A percentile compares a stretch with the other conserved stretches of the same genome.
Evolutionary conservation across 2,113 vertebrate species (phyloP).

Genomic region (Chloropsis cyanopogon): DNA sequence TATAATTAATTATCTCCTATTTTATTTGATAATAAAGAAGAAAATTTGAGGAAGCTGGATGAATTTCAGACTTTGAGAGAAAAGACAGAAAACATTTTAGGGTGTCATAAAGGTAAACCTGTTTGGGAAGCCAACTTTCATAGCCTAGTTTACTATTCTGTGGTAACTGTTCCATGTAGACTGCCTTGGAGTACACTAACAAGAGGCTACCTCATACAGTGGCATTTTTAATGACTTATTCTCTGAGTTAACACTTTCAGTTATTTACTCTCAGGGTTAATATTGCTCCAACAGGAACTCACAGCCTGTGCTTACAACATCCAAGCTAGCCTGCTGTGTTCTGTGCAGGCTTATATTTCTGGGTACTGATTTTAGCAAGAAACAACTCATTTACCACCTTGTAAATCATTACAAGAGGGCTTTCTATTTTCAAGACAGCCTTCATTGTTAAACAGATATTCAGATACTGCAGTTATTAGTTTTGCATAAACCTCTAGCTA

Average conservation of each 20-base stretch:
- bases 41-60: neutral
- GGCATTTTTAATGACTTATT: neutral
- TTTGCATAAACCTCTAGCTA: neutral
- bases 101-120: neutral
- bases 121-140: neutral
- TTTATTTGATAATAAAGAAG: neutral
- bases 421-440: neutral
- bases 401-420: neutral
- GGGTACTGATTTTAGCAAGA: neutral
- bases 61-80: neutral
- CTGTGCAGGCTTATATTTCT: neutral
- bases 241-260: neutral
- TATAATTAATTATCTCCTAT: neutral
- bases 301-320: neutral
- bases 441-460: neutral
- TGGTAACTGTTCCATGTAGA: neutral
- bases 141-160: neutral
- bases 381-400: neutral
- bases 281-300: neutral
- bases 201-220: neutral
- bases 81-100: neutral
- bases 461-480: neutral
- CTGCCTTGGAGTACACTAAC: neutral
- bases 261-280: neutral
- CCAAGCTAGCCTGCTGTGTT: neutral